Base-by-base conservation (phyloP, 2,797 vertebrate species). In the Catostomus latipinnis region DNA sequence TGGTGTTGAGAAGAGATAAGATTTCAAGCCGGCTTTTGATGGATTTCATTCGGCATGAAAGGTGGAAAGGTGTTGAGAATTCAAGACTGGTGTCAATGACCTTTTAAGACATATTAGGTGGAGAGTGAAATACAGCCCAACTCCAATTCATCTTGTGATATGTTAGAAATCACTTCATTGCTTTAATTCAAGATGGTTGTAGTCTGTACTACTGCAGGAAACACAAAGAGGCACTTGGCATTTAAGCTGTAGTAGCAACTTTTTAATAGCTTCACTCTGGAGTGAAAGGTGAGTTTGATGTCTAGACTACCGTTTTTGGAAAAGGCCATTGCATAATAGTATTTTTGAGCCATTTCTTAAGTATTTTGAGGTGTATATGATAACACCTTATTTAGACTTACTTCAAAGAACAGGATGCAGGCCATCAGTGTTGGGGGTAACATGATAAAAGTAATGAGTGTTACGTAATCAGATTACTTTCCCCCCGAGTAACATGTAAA, bases 1-100 rank as follows among this genome's bases (percentile, higher is more conserved):
- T 65, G 16, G 83, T 49, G 63, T 34, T 66, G 74, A 58, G 48
- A 12, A 73, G 50, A 70, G 75, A 82, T 76, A 72, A 80, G 71
- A 48, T 52, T 22, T 45, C 9, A 58, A 18, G 46, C 50, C 49
- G 18, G 52, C 16, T 72, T 72, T 63, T 79, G 83, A 83, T 84
- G 78, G 83, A 86, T 81, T 70, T 74, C 43, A 70, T 71, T 18
- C 34, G 46, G 58, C 14, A 18, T 14, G 43, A 65, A 71, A 58
- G 52, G 11, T 16, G 18, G 49, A 75, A 43, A 22, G 14, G 14
- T 70, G 9, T 2, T 34, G 22, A 49, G 63, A 70, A 63, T 67
- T n/a, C 50, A 22, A 65, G 70, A 65, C 50, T 0, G 16, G 53
- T 79, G 60, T 56, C 60, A 46, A 43, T 66, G 50, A 79, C 77